These are phyloP conservation scores for Zaprionus gabonicus DNA, from an alignment of 1,140 invertebrate genomes.

Conservation along the genomic window DNA sequence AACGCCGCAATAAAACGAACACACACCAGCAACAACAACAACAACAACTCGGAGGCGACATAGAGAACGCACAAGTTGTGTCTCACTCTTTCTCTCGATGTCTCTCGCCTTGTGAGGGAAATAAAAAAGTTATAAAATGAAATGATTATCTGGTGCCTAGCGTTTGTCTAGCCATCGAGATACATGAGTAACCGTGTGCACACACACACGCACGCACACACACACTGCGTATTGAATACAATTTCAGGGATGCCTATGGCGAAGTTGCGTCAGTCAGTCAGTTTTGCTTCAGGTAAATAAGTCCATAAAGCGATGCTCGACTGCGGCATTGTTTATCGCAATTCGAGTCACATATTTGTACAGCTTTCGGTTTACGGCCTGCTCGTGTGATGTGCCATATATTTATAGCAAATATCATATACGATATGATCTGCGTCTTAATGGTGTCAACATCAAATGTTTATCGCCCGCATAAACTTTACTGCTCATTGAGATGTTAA, in stretches of 20 bases:
- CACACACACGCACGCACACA: background rate
- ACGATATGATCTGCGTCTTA: conserved; percentile 42
- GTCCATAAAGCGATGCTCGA: conserved; percentile 49
- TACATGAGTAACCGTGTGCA: conserved; percentile 49
- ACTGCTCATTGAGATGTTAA: conserved; percentile 41
- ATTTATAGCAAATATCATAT: conserved; percentile 54
- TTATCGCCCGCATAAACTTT: conserved; percentile 50
- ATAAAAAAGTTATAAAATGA: conserved; percentile 80
- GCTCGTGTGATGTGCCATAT: conserved; percentile 60
- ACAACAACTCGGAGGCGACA: conserved; percentile 60
- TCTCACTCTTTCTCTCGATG: background rate
- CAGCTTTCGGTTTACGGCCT: conserved; percentile 60
- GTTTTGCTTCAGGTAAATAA: conserved; percentile 66
- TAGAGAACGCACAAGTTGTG: conserved; percentile 44
- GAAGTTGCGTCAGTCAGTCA: conserved; percentile 11
- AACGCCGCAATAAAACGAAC: conserved; percentile 74
- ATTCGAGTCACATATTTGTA: conserved; percentile 75
- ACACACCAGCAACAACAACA: conserved; percentile 49
- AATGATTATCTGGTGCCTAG: conserved; percentile 79
- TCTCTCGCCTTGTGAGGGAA: conserved; percentile 9
- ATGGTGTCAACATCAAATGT: conserved; percentile 57
- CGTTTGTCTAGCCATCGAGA: conserved; percentile 67
- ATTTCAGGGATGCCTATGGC: conserved; percentile 38
- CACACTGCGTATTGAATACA: conserved; percentile 11
- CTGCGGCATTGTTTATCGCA: conserved; percentile 59